Conservation (phyloP, 2,113 vertebrate species). For the Progne subis region DNA sequence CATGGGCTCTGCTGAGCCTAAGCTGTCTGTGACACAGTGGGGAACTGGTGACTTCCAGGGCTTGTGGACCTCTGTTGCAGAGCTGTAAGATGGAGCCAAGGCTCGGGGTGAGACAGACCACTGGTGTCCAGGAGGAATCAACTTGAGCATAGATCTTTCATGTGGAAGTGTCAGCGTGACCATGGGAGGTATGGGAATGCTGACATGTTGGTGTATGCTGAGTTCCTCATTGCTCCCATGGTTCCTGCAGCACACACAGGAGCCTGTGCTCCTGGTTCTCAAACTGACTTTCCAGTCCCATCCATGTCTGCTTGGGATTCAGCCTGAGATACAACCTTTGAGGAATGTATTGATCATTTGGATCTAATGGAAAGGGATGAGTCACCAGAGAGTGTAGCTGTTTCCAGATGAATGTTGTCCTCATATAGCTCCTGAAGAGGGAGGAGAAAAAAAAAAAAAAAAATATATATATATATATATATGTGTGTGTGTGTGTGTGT, state of each 20-base stretch:
- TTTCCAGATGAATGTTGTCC: not conserved
- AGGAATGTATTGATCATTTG: not conserved
- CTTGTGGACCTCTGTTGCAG: not conserved
- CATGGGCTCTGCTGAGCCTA: not conserved
- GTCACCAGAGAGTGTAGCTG: not conserved
- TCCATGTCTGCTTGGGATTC: not conserved
- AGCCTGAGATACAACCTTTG: not conserved
- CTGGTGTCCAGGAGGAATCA: not conserved
- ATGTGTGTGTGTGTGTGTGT: too few relatives aligned
- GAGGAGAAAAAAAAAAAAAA: not conserved
- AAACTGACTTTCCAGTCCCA: not conserved
- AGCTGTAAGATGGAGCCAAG: not conserved
- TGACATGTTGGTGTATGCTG: not conserved
- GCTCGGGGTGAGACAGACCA: not conserved
- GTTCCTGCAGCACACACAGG: not conserved
- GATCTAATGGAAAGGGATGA: not conserved
- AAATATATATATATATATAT: too few relatives aligned
- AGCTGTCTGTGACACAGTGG: not conserved
- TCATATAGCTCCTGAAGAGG: not conserved
- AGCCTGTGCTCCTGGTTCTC: accelerated
- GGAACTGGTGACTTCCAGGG: not conserved
- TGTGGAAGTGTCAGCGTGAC: not conserved
- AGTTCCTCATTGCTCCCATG: not conserved
- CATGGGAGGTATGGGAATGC: accelerated
- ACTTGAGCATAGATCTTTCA: not conserved